Base-by-base conservation (phyloP, 1,140 invertebrate species). In the Pseudoatta argentina region DNA sequence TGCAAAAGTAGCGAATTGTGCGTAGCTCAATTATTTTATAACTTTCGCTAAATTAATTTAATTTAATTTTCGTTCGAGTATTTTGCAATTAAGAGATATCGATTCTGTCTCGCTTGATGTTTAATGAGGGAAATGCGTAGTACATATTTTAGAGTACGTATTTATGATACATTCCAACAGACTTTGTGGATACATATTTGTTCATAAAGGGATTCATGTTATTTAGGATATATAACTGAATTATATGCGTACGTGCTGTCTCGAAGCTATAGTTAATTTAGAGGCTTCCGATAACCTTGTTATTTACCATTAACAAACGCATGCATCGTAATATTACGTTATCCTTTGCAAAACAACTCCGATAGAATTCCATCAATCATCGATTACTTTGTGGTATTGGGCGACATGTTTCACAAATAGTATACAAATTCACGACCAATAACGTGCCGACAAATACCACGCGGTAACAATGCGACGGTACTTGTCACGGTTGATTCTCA, bases 291-390 rank as follows among this genome's bases (percentile, higher is more conserved):
- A 44, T 18, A n/a, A 78, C 3, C 51, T 71, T 81, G 79, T 73
- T 57, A 30, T 67, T 82, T 30, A 27, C 24, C 10, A 27, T 24
- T 81, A 55, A 27, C 21, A 72, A 71, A 57, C 24, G 14, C 39
- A 21, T 27, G 14, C 39, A 14, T 53, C 6, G 39, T 24, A 34
- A 83, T 61, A 73, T 73, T 30, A 39, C 7, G 24, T 61, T 73
- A 48, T 61, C 55, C 24, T 18, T 73, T 61, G 79, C 39, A 59
- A 71, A 71, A 24, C 6, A 59, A 27, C 24, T 53, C 14, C 6
- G 34, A 7, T 73, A 51, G 71, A 81, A 71, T 59, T 21, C 30
- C n/a, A 64, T 64, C 75, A 48, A 67, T 78, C 77, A 73, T 59
- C 55, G 79, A 73, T 61, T 59, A 61, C 34, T 82, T 82, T 82